Evolutionary conservation across 2,113 vertebrate genomes (phyloP).

Genomic region (Lathamus discolor): DNA sequence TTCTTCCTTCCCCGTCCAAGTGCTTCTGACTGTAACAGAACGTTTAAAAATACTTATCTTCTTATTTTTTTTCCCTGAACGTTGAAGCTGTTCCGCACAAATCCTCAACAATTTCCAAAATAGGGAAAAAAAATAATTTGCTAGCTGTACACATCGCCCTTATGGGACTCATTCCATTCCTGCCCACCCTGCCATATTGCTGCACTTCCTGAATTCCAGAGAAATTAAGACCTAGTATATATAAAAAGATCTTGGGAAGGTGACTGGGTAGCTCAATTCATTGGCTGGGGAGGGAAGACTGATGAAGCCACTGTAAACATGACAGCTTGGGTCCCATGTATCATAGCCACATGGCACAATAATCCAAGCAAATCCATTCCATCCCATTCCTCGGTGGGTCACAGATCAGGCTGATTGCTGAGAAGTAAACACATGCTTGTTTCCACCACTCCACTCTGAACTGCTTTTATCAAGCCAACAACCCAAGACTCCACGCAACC

Average conservation of each 20-base stretch:
- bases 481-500: neutral
- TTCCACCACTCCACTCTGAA: neutral
- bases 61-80: neutral
- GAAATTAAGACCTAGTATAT: constrained; percentile 35
- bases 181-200: constrained; percentile 32
- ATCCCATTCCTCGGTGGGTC: neutral
- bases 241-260: constrained; percentile 60
- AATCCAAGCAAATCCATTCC: neutral
- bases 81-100: neutral
- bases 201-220: constrained; percentile 65
- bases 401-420: neutral
- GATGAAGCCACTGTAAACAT: neutral
- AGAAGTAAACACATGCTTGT: neutral
- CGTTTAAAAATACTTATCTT: constrained; percentile 42
- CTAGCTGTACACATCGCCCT: constrained; percentile 28
- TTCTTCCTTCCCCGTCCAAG: neutral
- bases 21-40: neutral
- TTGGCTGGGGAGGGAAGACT: neutral
- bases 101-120: constrained; percentile 61
- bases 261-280: neutral
- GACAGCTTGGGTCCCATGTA: neutral
- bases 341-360: neutral
- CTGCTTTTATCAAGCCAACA: neutral
- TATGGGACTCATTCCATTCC: constrained; percentile 61
- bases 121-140: constrained; percentile 54